phyloP scores from a whole-genome alignment of 2,888 invertebrate genomes.

The Odontocerum albicorne region DNA sequence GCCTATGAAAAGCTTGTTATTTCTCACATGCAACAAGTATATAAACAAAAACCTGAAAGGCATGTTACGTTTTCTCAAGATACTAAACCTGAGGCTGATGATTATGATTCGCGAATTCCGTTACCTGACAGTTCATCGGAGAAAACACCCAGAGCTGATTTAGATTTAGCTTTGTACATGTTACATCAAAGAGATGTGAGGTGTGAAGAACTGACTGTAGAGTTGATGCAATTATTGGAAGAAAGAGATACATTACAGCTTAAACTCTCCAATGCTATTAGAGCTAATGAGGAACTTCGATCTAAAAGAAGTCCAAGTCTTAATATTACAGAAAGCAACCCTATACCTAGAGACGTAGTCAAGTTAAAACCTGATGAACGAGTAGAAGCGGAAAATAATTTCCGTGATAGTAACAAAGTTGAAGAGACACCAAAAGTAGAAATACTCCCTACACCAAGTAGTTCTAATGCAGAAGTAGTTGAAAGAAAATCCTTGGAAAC shows the following conservation, averaged over 20 bases:
- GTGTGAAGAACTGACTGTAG: conserved; percentile 83
- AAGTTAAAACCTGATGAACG: neutral
- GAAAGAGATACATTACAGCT: conserved; percentile 85
- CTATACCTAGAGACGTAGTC: neutral
- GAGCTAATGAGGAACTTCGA: conserved; percentile 68
- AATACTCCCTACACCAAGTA: neutral
- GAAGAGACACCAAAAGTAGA: neutral
- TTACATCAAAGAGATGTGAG: conserved; percentile 84
- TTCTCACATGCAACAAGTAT: conserved; percentile 29
- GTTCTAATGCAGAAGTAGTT: neutral
- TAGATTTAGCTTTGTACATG: conserved; percentile 82
- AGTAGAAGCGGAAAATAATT: neutral
- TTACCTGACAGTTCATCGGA: conserved; percentile 38
- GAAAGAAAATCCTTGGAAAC: conserved; percentile 21
- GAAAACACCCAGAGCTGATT: conserved; percentile 62
- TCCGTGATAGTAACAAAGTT: too few relatives aligned
- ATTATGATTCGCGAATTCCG: conserved; percentile 34
- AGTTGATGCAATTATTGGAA: conserved; percentile 78
- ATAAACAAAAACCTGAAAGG: conserved; percentile 39
- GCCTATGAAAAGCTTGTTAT: conserved; percentile 55
- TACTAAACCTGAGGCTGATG: conserved; percentile 48
- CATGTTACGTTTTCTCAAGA: conserved; percentile 54
- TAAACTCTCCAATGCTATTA: conserved; percentile 76
- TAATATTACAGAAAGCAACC: conserved; percentile 1
- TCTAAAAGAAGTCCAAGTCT: conserved; percentile 39